Evolutionary conservation across 2,113 vertebrate species (phyloP).

Genomic region (Bos indicus): DNA sequence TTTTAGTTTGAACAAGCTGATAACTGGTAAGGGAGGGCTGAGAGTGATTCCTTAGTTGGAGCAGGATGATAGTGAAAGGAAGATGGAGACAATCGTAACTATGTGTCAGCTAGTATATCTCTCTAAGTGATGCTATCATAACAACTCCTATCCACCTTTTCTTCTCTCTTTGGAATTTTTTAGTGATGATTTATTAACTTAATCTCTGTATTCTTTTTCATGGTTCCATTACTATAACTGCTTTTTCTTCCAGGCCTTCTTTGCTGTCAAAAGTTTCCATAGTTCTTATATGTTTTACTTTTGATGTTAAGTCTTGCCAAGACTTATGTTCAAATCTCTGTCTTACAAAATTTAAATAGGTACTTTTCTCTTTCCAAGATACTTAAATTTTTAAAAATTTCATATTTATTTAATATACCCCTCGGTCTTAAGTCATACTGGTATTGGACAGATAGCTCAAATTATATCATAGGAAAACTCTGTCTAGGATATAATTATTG

Average conservation of each 20-base stretch:
- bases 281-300: background rate
- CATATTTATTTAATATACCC: background rate
- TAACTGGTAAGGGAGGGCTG: background rate
- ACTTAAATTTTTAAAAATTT: background rate
- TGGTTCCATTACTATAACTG: background rate
- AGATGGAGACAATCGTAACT: background rate
- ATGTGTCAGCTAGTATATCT: background rate
- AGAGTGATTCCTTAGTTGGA: background rate
- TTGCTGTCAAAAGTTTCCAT: background rate
- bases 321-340: background rate
- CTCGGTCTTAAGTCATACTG: background rate
- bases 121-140: background rate
- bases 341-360: background rate
- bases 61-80: background rate
- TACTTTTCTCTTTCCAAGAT: background rate
- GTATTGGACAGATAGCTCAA: background rate
- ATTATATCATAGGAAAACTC: background rate
- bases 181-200: background rate
- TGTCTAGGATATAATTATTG: background rate
- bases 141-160: background rate
- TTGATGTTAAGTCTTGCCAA: background rate
- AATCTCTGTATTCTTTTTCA: background rate
- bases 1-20: background rate
- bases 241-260: background rate
- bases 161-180: background rate